Evolutionary conservation across 2,113 vertebrate genomes (phyloP), one percentile per base, ranked within the genome.

Genomic region (Myocastor coypus): DNA sequence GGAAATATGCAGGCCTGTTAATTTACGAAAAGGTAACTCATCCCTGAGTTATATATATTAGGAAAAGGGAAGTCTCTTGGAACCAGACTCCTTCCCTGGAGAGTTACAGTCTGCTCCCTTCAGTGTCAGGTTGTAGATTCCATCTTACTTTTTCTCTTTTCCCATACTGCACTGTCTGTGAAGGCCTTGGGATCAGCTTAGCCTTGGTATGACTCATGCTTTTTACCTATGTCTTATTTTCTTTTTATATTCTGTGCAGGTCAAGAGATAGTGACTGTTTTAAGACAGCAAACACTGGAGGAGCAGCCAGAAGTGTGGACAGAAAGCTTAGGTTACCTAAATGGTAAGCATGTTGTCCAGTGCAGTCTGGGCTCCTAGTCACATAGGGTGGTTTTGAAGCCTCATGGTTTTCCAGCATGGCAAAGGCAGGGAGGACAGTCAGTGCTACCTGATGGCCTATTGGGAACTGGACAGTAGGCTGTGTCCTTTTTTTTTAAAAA

Each of bases 241-340:
- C 55, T 92, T 3, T 96, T 73, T 92, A 22, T 96, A 37, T 94
- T 96, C 75, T 96, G 13, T 92, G 34, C 66, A 98, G 97, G 95
- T 90, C 86, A 92, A 71, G 81, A 78, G 87, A 78, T 13, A 93
- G 61, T 37, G 77, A 84, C 59, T 61, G 37, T 89, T 84, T 86
- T 69, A 89, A 75, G 83, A 66, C 57, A 63, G 34, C 37, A 68
- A 59, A 68, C 80, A 61, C 14, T 50, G 20, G 83, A 78, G 57
- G 75, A 83, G 50, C 85, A 82, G 50, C 75, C 26, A 4, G 92
- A 89, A 90, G 32, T 37, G 57, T 0, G 57, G 77, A 42, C 34
- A 3, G 81, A 80, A 88, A 94, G 17, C 46, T 85, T 91, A 40
- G 55, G 28, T 92, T 69, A 40, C 92, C 95, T 97, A 80, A 83